Evolutionary conservation across 2,888 invertebrate genomes (phyloP).

Genomic region (Pollenia labialis): DNA sequence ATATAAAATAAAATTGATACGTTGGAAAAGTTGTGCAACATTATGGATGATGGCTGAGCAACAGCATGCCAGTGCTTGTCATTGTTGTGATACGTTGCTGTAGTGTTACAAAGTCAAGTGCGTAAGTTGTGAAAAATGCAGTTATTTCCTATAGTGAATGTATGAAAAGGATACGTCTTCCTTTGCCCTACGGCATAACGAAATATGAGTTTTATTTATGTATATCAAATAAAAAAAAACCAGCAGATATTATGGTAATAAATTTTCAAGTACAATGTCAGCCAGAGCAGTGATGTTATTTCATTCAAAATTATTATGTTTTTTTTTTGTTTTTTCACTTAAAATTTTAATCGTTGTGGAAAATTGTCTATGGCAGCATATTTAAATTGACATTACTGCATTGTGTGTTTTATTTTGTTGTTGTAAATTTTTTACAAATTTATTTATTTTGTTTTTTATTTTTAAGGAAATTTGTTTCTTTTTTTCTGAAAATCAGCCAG

Average conservation of each 20-base stretch:
- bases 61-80: slow-evolving; percentile 50
- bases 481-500: neutral
- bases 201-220: slow-evolving; percentile 54
- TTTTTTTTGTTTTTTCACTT: neutral
- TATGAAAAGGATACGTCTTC: slow-evolving; percentile 37
- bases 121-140: slow-evolving; percentile 50
- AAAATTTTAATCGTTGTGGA: slow-evolving; percentile 30
- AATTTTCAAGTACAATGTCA: slow-evolving; percentile 64
- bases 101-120: slow-evolving; percentile 61
- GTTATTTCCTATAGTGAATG: slow-evolving; percentile 18
- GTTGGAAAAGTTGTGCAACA: slow-evolving; percentile 61
- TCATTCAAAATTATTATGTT: slow-evolving; percentile 3
- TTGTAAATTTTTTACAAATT: neutral
- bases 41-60: slow-evolving; percentile 39
- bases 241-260: slow-evolving; percentile 50
- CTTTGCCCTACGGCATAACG: slow-evolving; percentile 29
- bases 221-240: slow-evolving; percentile 22
- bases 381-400: slow-evolving; percentile 48
- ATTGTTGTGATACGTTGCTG: slow-evolving; percentile 36
- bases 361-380: slow-evolving; percentile 39
- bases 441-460: slow-evolving; percentile 30
- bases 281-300: slow-evolving; percentile 36
- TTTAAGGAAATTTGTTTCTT: neutral
- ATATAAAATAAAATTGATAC: slow-evolving; percentile 60
- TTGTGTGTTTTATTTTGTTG: neutral